phyloP scores from a whole-genome alignment of 2,888 invertebrate species.

The Strigamia maritima region DNA sequence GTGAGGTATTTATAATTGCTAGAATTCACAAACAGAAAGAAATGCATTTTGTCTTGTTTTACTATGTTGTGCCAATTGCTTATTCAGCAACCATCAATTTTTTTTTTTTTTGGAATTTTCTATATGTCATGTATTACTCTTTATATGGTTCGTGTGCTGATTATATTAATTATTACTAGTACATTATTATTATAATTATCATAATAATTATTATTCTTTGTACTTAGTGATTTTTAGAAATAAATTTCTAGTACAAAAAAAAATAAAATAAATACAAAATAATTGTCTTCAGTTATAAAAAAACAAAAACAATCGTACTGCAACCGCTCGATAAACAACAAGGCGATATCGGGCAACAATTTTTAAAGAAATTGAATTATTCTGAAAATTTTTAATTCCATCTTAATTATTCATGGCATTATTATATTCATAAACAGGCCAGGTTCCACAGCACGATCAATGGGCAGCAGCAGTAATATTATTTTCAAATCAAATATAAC shows the following conservation, averaged over 20 bases:
- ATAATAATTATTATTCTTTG: constrained; percentile 17
- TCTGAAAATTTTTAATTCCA: too few relatives aligned
- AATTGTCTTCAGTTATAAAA: background rate
- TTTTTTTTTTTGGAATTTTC: background rate
- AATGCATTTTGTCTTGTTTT: background rate
- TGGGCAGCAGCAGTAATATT: too few relatives aligned
- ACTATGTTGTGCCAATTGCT: constrained; percentile 29
- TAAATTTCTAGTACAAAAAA: constrained; percentile 13
- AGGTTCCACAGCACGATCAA: too few relatives aligned
- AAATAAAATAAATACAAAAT: background rate
- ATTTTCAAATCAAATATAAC: too few relatives aligned
- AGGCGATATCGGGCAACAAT: too few relatives aligned
- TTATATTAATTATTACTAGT: background rate
- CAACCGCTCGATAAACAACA: too few relatives aligned
- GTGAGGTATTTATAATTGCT: background rate
- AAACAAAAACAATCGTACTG: too few relatives aligned
- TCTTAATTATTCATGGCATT: too few relatives aligned
- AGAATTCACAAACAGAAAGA: background rate
- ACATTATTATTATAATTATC: background rate
- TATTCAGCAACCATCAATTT: background rate
- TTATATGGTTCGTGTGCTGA: constrained; percentile 11
- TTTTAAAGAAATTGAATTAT: too few relatives aligned
- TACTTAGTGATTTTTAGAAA: constrained; percentile 27
- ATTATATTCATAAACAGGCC: too few relatives aligned
- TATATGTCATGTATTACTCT: constrained; percentile 21